Percentiles rank a stretch among this genome's conserved stretches.
phyloP scores from a whole-genome alignment of 1,140 invertebrate species.

The Drosophila orena region DNA sequence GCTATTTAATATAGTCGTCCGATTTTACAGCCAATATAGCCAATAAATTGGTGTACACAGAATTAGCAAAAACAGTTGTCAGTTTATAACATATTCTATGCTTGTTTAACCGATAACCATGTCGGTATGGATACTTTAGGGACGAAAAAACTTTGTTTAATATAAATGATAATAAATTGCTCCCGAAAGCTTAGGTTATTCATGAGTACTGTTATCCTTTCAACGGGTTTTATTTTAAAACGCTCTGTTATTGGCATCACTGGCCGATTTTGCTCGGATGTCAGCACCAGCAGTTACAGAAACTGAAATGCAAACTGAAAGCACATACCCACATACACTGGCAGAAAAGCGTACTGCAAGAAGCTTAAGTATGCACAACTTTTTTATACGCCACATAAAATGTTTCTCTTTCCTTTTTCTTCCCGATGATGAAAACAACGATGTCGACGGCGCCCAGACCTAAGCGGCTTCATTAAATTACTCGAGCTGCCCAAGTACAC shows the following conservation, averaged over 20 bases:
- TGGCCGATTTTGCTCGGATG: conserved; percentile 9
- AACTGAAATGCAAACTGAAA: conserved; percentile 54
- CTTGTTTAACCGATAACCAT: too few relatives aligned
- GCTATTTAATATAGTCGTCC: too few relatives aligned
- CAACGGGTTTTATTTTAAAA: too few relatives aligned
- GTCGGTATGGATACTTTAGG: too few relatives aligned
- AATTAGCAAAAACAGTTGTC: neutral
- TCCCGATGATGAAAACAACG: conserved; percentile 12
- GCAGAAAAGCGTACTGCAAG: conserved; percentile 16
- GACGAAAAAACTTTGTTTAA: too few relatives aligned
- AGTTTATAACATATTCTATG: too few relatives aligned
- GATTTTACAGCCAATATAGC: too few relatives aligned
- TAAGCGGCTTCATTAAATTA: conserved; percentile 84
- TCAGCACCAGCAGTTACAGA: conserved; percentile 64
- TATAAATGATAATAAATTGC: too few relatives aligned
- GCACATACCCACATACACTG: conserved; percentile 21
- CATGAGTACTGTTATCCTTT: too few relatives aligned
- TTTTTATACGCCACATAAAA: conserved; percentile 71
- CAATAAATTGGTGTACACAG: too few relatives aligned
- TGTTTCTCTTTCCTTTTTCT: conserved; percentile 58
- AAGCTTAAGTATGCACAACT: conserved; percentile 65
- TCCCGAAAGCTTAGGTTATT: too few relatives aligned
- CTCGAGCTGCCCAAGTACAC: conserved; percentile 82
- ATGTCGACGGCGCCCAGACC: conserved; percentile 67
- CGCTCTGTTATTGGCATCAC: conserved; percentile 2